Percentiles rank a stretch among this genome's conserved stretches.
Evolutionary conservation across 2,113 vertebrate genomes (phyloP).

Genomic region (Scortum barcoo): DNA sequence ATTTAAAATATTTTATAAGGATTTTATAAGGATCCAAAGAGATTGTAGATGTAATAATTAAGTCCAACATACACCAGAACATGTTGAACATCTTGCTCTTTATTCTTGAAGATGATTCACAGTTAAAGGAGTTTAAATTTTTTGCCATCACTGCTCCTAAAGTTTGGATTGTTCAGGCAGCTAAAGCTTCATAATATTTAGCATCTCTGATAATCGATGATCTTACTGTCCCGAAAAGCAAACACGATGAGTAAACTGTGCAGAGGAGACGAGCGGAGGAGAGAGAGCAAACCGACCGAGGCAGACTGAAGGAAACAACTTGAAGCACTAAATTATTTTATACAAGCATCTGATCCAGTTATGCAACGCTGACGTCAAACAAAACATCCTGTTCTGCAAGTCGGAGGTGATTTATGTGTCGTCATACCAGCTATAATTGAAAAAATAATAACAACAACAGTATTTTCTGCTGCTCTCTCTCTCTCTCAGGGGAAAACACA

Average conservation of each 20-base stretch:
- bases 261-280: neutral
- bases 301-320: neutral
- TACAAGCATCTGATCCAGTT: neutral
- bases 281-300: neutral
- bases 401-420: neutral
- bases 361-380: neutral
- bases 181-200: neutral
- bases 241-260: neutral
- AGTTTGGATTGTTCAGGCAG: neutral
- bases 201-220: neutral
- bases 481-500: neutral
- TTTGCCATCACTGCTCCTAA: neutral
- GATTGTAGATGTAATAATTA: neutral
- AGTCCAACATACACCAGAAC: neutral
- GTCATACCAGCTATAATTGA: neutral
- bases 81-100: neutral
- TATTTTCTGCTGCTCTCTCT: neutral
- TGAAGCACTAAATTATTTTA: slow-evolving; percentile 1
- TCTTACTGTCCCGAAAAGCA: neutral
- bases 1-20: too few relatives aligned
- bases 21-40: too few relatives aligned
- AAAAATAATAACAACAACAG: neutral
- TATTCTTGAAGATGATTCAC: neutral
- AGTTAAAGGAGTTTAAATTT: neutral
- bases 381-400: slow-evolving; percentile 21